phyloP scores from a whole-genome alignment of 2,797 vertebrate genomes.

The Cichlasoma orientale region DNA sequence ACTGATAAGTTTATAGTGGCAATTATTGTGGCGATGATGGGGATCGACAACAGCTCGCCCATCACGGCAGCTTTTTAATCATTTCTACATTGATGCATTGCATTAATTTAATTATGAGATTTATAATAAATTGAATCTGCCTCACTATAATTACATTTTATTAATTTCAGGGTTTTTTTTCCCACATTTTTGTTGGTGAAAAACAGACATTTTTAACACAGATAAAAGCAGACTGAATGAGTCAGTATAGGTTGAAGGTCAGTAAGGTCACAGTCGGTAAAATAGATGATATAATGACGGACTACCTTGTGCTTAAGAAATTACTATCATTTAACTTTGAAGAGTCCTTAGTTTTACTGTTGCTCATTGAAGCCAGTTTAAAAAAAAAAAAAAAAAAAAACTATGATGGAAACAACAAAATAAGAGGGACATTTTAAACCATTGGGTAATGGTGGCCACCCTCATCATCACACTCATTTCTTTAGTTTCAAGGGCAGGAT shows the following conservation, averaged over 20 bases:
- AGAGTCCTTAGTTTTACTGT: neutral
- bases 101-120: neutral
- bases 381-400: neutral
- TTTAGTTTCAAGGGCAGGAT: too few relatives aligned
- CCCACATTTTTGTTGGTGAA: neutral
- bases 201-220: neutral
- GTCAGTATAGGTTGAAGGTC: neutral
- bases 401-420: neutral
- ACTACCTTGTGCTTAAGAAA: too few relatives aligned
- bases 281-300: neutral
- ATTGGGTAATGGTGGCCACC: neutral
- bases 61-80: neutral
- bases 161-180: neutral
- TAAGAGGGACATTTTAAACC: fast-evolving
- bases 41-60: neutral
- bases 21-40: fast-evolving
- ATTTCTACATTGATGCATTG: neutral
- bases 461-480: too few relatives aligned
- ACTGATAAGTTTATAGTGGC: neutral
- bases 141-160: neutral
- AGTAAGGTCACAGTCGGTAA: neutral
- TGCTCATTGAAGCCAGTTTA: neutral
- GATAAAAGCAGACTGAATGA: neutral
- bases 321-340: neutral
- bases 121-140: neutral